Conservation (phyloP, 1,140 invertebrate genomes). For the Drosophila yakuba region DNA sequence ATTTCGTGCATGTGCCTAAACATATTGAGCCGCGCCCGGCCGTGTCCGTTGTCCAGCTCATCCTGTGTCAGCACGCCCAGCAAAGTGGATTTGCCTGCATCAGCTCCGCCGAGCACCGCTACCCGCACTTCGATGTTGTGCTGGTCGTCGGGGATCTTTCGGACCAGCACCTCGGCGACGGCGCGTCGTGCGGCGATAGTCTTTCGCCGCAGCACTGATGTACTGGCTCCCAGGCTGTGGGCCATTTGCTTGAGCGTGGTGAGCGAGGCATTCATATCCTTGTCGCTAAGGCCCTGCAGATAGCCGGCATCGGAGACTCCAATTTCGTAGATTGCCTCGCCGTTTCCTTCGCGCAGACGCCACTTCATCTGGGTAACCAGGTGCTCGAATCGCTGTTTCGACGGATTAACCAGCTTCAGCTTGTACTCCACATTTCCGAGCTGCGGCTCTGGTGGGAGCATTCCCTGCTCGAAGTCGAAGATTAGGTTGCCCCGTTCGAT, state of each 20-base stretch:
- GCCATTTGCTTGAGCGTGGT: slow-evolving; percentile 94
- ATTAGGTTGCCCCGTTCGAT: slow-evolving; percentile 84
- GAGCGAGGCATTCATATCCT: slow-evolving; percentile 93
- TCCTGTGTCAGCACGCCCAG: slow-evolving; percentile 98
- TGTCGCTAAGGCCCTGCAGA: slow-evolving; percentile 91
- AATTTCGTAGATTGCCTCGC: slow-evolving; percentile 98
- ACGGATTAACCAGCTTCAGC: slow-evolving; percentile 93
- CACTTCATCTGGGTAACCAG: slow-evolving; percentile 97
- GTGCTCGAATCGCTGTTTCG: slow-evolving; percentile 93
- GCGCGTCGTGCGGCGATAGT: slow-evolving; percentile 85
- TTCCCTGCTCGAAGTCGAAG: slow-evolving; percentile 85
- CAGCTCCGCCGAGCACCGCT: slow-evolving; percentile 96
- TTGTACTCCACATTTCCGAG: slow-evolving; percentile 97
- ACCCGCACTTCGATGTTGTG: slow-evolving; percentile 95
- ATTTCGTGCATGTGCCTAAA: slow-evolving; percentile 98
- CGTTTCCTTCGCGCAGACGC: slow-evolving; percentile 94
- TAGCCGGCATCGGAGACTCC: slow-evolving; percentile 97
- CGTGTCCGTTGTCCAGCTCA: slow-evolving; percentile 97
- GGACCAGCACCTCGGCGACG: slow-evolving; percentile 95
- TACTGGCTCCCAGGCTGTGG: slow-evolving; percentile 91
- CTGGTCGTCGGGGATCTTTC: slow-evolving; percentile 96
- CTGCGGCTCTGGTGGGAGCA: slow-evolving; percentile 94
- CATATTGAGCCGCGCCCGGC: slow-evolving; percentile 96
- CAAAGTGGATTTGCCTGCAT: slow-evolving; percentile 97
- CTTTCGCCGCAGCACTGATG: slow-evolving; percentile 87